Percentiles rank a stretch among this genome's conserved stretches.
phyloP scores from a whole-genome alignment of 2,797 vertebrate species.

The Pseudotriccus pelzelni region DNA sequence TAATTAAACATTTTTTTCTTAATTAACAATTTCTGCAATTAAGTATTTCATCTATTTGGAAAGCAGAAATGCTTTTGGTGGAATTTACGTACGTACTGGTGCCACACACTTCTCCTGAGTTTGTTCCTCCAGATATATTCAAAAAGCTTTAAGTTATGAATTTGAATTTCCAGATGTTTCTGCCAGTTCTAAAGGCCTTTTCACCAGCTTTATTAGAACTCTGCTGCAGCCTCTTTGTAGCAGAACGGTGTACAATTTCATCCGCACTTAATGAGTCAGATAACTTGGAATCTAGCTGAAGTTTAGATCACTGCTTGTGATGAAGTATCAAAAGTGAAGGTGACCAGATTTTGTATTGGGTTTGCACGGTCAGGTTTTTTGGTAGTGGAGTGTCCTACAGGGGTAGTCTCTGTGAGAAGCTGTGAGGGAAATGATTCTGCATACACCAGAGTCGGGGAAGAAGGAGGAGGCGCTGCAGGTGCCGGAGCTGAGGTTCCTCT shows the following conservation, averaged over 20 bases:
- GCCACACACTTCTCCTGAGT: background rate
- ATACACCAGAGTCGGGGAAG: background rate
- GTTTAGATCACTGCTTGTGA: background rate
- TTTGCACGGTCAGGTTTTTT: background rate
- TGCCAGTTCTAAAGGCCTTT: background rate
- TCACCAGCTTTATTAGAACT: background rate
- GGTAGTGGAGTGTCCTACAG: background rate
- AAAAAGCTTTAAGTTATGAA: background rate
- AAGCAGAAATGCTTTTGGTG: background rate
- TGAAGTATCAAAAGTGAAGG: background rate
- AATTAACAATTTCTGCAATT: background rate
- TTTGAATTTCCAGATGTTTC: background rate
- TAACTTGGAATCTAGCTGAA: background rate
- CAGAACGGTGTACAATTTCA: background rate
- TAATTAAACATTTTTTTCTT: slow-evolving; percentile 14
- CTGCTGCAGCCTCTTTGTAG: background rate
- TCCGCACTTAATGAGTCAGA: background rate
- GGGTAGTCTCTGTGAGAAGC: background rate
- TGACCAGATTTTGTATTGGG: background rate
- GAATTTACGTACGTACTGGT: background rate
- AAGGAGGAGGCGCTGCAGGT: background rate
- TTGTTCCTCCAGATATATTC: background rate
- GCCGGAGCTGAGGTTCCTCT: too few species aligned
- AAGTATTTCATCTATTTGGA: background rate
- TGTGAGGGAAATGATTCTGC: background rate